Evolutionary conservation across 2,113 vertebrate species (phyloP).

Genomic region (Microtus montanus): DNA sequence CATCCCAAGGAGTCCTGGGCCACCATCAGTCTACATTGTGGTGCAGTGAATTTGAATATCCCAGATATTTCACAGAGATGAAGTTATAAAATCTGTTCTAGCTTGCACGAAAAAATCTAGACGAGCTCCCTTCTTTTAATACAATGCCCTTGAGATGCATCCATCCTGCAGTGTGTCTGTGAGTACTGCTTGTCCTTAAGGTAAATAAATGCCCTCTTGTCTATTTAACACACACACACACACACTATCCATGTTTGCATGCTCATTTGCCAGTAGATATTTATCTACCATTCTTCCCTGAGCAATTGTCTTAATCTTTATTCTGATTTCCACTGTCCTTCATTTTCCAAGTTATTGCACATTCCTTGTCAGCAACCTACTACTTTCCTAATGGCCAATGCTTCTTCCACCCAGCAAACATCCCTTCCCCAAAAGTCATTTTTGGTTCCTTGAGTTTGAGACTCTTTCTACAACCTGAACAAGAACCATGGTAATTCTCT

Average conservation of each 20-base stretch:
- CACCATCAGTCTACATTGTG: too few species aligned
- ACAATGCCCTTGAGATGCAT: too few species aligned
- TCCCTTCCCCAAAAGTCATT: fast-evolving
- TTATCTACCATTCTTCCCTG: not conserved
- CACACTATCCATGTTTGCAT: not conserved
- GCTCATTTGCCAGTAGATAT: not conserved
- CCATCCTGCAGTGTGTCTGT: too few species aligned
- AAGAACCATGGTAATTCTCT: not conserved
- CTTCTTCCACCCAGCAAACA: fast-evolving
- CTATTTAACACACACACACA: too few species aligned
- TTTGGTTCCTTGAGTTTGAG: not conserved
- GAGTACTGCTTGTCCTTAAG: too few species aligned
- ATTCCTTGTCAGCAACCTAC: not conserved
- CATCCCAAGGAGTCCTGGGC: too few species aligned
- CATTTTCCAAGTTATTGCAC: fast-evolving
- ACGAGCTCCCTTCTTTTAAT: too few species aligned
- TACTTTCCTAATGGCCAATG: not conserved
- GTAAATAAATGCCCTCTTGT: too few species aligned
- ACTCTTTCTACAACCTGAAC: not conserved
- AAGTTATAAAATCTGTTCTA: too few species aligned
- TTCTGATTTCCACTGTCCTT: not conserved
- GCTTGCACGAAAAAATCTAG: too few species aligned
- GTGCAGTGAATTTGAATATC: too few species aligned
- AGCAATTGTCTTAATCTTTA: not conserved
- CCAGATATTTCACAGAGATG: too few species aligned